phyloP scores from a whole-genome alignment of 2,888 invertebrate species.

The Ectemnius continuus region DNA sequence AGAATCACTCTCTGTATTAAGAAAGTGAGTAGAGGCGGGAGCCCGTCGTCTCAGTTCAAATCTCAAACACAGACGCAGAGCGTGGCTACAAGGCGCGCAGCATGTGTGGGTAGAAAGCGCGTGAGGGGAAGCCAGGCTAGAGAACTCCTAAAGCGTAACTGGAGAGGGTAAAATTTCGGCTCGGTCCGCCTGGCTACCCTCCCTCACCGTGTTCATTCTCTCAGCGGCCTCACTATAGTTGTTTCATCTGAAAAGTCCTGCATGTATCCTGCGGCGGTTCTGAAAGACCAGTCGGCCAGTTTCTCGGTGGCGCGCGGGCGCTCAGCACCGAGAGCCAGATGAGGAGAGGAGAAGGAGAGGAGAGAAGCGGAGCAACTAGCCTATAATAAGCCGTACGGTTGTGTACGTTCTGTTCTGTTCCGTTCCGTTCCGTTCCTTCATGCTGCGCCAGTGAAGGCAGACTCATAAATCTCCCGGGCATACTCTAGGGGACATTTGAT shows the following conservation, averaged over 20 bases:
- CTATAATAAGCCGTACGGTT: conserved; percentile 76
- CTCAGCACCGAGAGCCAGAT: conserved; percentile 29
- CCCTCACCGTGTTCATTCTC: no score
- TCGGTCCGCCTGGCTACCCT: no score
- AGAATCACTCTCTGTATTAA: no score
- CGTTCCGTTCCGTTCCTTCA: conserved; percentile 74
- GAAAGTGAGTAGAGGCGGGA: no score
- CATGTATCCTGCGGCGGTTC: conserved; percentile 73
- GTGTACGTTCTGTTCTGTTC: conserved; percentile 72
- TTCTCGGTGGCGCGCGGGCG: conserved; percentile 37
- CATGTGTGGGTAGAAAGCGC: no score
- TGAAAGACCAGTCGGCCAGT: conserved; percentile 57
- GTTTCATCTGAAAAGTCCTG: conserved; percentile 76
- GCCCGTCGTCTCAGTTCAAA: no score
- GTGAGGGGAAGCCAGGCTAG: no score
- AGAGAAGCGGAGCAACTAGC: conserved; percentile 70
- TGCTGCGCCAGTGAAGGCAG: conserved; percentile 75
- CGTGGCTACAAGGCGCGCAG: no score
- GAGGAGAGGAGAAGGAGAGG: conserved; percentile 23
- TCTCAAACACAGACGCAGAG: no score
- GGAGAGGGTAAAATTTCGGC: no score
- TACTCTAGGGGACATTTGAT: conserved; percentile 78
- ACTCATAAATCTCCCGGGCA: conserved; percentile 77
- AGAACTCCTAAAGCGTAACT: no score
- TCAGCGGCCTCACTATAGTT: no score